phyloP scores from a whole-genome alignment of 2,797 vertebrate genomes.

The Glyptemys insculpta region DNA sequence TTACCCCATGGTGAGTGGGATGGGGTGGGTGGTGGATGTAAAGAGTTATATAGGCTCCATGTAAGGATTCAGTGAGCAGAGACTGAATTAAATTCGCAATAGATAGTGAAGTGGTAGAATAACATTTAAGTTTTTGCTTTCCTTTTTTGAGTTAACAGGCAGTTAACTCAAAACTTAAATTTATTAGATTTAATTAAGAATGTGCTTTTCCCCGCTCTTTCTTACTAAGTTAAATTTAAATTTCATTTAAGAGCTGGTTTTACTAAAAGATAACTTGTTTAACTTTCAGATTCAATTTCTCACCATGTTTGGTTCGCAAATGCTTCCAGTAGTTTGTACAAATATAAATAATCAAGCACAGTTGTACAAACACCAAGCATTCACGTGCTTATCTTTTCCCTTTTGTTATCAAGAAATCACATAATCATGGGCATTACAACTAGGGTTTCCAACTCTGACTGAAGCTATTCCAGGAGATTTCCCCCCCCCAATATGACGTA shows the following conservation, averaged over 20 bases:
- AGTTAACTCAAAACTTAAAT: not conserved
- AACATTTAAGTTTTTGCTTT: constrained; percentile 24
- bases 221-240: constrained; percentile 16
- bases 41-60: constrained; percentile 2
- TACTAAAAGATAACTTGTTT: constrained; percentile 16
- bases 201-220: not conserved
- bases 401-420: constrained; percentile 34
- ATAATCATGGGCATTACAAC: constrained; percentile 66
- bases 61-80: not conserved
- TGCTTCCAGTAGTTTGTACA: constrained; percentile 14
- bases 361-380: constrained; percentile 52
- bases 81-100: not conserved
- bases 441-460: too few relatives aligned
- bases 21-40: not conserved
- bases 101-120: constrained; percentile 37
- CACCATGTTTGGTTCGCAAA: not conserved
- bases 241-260: not conserved
- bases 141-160: constrained; percentile 47
- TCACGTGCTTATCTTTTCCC: constrained; percentile 46
- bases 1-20: not conserved
- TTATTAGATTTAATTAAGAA: constrained; percentile 37
- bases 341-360: constrained; percentile 4
- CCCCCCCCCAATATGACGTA: too few relatives aligned
- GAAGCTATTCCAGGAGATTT: too few relatives aligned
- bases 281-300: not conserved